phyloP scores from a whole-genome alignment of 1,140 invertebrate species.

The Bilobella aurantiaca region DNA sequence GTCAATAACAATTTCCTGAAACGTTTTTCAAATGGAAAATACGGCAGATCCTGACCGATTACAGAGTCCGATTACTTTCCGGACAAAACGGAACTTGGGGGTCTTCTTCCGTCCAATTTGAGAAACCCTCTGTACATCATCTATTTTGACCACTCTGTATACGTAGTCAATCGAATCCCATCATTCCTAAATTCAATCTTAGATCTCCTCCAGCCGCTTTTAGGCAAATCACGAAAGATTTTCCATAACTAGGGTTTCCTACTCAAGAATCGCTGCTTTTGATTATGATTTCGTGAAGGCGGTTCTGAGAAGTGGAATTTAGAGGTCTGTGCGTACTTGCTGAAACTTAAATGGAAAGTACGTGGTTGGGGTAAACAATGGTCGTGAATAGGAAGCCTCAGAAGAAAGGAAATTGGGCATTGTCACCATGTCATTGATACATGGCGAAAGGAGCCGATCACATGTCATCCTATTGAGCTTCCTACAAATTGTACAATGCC shows the following conservation, averaged over 20 bases:
- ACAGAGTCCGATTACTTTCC: conserved; percentile 18
- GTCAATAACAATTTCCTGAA: conserved; percentile 15
- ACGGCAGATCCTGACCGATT: not conserved
- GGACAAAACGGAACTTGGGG: conserved; percentile 16
- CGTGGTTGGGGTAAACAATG: not conserved
- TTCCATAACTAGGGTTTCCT: too few species aligned
- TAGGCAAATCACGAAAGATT: too few species aligned
- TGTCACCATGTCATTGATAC: conserved; percentile 1
- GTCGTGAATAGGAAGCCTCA: not conserved
- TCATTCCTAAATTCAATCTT: too few species aligned
- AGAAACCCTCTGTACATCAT: not conserved
- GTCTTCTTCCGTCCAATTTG: conserved; percentile 2
- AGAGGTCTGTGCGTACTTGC: not conserved
- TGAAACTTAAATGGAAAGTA: not conserved
- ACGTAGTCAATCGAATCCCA: not conserved
- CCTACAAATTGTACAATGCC: too few species aligned
- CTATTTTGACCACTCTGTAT: not conserved
- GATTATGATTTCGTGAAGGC: too few species aligned
- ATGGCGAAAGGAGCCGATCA: not conserved
- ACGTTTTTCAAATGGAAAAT: not conserved
- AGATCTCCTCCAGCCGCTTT: too few species aligned
- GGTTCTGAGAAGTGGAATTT: not conserved
- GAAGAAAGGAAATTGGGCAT: not conserved
- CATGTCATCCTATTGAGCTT: too few species aligned
- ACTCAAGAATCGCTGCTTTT: too few species aligned